Evolutionary conservation across 2,113 vertebrate species (phyloP).

Genomic region (Neolamprologus caudopunctatus): DNA sequence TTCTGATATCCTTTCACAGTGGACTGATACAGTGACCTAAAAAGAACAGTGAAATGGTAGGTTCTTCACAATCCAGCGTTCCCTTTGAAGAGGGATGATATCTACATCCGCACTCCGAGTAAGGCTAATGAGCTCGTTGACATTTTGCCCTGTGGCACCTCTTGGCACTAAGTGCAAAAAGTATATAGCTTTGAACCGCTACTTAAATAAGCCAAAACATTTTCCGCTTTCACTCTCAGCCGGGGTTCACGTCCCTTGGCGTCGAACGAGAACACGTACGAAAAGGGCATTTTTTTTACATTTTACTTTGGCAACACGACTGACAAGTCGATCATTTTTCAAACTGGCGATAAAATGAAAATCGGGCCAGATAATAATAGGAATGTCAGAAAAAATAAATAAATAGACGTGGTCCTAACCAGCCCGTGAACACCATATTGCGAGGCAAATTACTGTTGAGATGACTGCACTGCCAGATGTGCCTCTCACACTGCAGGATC

Average conservation of each 20-base stretch:
- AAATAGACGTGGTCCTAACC: not conserved
- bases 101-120: not conserved
- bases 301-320: not conserved
- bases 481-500: slow-evolving; percentile 23
- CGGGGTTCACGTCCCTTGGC: not conserved
- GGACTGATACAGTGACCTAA: not conserved
- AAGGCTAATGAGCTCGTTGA: slow-evolving; percentile 34
- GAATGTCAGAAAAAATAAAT: not conserved
- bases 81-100: slow-evolving; percentile 29
- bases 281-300: not conserved
- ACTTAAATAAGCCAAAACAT: not conserved
- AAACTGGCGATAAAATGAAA: not conserved
- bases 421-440: slow-evolving; percentile 32
- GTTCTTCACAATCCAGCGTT: not conserved
- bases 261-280: not conserved
- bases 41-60: not conserved
- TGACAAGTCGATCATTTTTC: not conserved
- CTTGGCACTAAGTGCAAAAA: not conserved
- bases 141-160: slow-evolving; percentile 8
- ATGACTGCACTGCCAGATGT: slow-evolving; percentile 43
- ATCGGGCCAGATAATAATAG: not conserved
- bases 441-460: slow-evolving; percentile 29
- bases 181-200: not conserved
- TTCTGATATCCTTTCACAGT: not conserved
- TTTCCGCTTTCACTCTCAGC: not conserved